Percentiles rank a stretch among this genome's conserved stretches.
Evolutionary conservation across 1,140 invertebrate species (phyloP).

Genomic region (Halyomorpha halys): DNA sequence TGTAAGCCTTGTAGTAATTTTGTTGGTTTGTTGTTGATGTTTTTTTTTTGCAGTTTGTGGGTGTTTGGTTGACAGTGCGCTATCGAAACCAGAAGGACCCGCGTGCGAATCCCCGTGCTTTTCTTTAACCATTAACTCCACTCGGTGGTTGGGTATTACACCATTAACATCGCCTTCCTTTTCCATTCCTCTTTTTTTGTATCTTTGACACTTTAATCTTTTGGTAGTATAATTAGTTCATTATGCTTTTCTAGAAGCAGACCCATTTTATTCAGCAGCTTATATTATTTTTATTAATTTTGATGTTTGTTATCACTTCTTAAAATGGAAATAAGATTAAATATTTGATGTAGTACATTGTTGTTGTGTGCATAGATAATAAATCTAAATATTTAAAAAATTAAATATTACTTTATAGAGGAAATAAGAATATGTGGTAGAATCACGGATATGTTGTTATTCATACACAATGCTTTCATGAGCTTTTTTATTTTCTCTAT

Average conservation of each 20-base stretch:
- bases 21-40: constrained; percentile 16
- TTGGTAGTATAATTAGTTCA: background rate
- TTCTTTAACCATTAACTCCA: constrained; percentile 55
- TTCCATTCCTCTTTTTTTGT: background rate
- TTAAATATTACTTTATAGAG: too few species aligned
- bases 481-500: too few species aligned
- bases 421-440: too few species aligned
- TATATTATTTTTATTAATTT: background rate
- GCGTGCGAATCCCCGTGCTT: constrained; percentile 87
- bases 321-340: too few species aligned
- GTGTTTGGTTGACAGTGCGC: constrained; percentile 91
- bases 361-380: too few species aligned
- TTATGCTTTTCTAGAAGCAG: constrained; percentile 6
- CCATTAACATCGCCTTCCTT: constrained; percentile 7
- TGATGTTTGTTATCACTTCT: too few species aligned
- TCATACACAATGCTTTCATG: too few species aligned
- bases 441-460: too few species aligned
- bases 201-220: background rate
- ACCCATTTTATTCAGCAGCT: background rate
- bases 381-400: too few species aligned
- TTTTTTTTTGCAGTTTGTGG: constrained; percentile 67
- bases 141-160: constrained; percentile 19
- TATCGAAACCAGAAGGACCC: constrained; percentile 97
- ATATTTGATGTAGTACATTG: too few species aligned
- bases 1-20: constrained; percentile 6